Evolutionary conservation across 2,113 vertebrate genomes (phyloP).

Genomic region (Chrysochloris asiatica): DNA sequence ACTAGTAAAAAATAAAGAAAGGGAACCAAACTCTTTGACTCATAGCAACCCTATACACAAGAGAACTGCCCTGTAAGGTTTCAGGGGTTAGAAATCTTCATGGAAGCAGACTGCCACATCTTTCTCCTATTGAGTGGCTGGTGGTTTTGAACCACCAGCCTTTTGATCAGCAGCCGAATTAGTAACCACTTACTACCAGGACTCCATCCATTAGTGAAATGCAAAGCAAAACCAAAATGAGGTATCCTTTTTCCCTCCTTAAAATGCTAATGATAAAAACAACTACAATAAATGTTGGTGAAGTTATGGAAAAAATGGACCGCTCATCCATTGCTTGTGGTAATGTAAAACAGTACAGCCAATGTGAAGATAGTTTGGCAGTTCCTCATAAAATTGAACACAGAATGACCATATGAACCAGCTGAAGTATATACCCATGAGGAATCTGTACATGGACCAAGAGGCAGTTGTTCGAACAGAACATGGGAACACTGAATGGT

Average conservation of each 20-base stretch:
- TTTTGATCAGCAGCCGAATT: background rate
- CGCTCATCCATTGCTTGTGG: background rate
- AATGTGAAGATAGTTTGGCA: background rate
- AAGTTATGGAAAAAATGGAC: background rate
- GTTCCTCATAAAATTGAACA: background rate
- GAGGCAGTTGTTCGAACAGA: no score
- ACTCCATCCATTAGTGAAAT: background rate
- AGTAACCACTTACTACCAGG: background rate
- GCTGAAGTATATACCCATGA: no score
- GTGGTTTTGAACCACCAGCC: background rate
- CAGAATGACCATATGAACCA: background rate
- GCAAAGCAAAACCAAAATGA: background rate
- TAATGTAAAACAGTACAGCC: background rate
- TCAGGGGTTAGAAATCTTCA: background rate
- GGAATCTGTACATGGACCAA: no score
- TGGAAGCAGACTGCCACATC: background rate
- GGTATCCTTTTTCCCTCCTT: background rate
- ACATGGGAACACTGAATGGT: no score
- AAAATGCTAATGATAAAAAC: background rate
- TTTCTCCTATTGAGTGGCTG: background rate
- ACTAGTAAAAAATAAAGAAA: background rate
- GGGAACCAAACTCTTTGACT: background rate
- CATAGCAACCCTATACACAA: background rate
- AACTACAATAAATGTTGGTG: background rate
- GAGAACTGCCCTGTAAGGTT: background rate